Conservation (phyloP, 2,113 vertebrate genomes). For the Pogonocichla stellata region DNA sequence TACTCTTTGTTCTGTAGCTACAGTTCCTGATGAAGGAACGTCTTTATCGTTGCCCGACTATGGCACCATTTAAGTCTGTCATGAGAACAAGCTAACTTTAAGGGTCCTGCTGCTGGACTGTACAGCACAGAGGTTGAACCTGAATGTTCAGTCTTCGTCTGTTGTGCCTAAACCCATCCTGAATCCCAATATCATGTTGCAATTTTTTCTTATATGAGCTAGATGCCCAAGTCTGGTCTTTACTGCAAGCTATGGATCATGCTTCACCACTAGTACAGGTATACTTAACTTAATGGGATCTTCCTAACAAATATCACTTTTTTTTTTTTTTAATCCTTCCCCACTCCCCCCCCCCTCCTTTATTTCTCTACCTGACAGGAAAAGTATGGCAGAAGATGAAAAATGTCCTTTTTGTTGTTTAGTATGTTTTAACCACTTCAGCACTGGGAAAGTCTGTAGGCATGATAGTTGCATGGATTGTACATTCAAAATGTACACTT, state of each 20-base stretch:
- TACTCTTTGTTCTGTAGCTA: neutral
- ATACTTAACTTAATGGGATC: neutral
- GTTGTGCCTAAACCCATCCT: neutral
- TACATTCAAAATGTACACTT: accelerated
- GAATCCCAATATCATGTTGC: neutral
- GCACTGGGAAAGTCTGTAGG: neutral
- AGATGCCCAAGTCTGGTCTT: neutral
- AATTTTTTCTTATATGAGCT: neutral
- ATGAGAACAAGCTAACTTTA: neutral
- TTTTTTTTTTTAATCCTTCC: neutral
- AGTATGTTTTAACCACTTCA: neutral
- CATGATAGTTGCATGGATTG: neutral
- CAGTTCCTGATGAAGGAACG: neutral
- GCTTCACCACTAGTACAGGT: neutral
- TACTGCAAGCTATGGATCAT: neutral
- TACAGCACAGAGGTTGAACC: neutral
- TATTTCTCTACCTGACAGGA: neutral
- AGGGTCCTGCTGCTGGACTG: neutral
- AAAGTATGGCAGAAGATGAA: neutral
- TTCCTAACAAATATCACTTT: neutral
- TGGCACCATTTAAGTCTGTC: neutral
- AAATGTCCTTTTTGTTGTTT: neutral
- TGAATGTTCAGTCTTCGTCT: neutral
- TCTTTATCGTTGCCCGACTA: neutral
- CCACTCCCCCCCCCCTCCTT: neutral